Base-by-base conservation (phyloP, 1,140 invertebrate genomes). In the Agrilus planipennis region DNA sequence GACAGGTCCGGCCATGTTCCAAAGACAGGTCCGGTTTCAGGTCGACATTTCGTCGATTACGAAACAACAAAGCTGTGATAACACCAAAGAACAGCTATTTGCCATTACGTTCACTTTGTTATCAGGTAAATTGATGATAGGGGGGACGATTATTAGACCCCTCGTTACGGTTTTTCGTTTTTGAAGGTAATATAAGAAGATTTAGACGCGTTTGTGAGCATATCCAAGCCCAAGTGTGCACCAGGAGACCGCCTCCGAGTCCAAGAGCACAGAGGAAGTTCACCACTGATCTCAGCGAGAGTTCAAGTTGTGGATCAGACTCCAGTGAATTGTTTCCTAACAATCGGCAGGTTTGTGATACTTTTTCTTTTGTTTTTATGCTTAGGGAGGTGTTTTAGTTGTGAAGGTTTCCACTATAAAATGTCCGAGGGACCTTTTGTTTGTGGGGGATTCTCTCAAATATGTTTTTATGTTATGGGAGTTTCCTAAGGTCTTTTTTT, bases 181-280 rank as follows among this genome's bases (percentile, higher is more conserved):
- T 60, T 58, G 18, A 61, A 91, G 91, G 91, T 36, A 95, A 95
- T 58, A 90, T 94, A 45, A 76, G 92, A 46, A 75, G 93, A 47
- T 97, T 96, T 64, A 76, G 91, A 43, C 74, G 92, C 51, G 89
- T 97, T 37, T 96, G 91, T 68, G 93, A 97, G 63, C 89, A 94
- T 61, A 89, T 96, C 43, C 91, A 96, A 61, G 78, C 82, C 3
- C 85, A 90, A 53, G 84, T 92, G 28, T 87, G 72, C 14, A 70
- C 73, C 2, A 68, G 67, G 29, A 71, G 81, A 39, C 69, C 78
- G 5, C 75, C 78, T 4, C 75, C 79, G 9, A 85, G 82, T 50
- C 84, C 84, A 2, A 58, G 79, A 35, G 78, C 81, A 4, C 68
- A 69, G 23, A 49, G 68, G 45, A 77, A 83, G 55, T 79, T 81